Evolutionary conservation across 2,888 invertebrate species (phyloP).

Genomic region (Lepidocyrtinus sp.): DNA sequence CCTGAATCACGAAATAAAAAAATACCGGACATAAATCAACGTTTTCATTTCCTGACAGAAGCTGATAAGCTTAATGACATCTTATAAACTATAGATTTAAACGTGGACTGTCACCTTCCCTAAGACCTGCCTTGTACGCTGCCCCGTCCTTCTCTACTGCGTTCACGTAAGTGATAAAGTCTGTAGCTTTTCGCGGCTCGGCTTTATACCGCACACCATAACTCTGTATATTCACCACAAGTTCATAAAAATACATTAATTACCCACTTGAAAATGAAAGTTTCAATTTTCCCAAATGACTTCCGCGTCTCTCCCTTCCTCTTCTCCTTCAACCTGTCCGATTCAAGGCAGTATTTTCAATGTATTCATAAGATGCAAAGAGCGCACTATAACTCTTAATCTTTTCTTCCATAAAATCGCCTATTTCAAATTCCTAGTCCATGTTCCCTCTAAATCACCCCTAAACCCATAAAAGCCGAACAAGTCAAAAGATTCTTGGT

Average conservation of each 20-base stretch:
- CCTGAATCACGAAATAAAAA: constrained; percentile 74
- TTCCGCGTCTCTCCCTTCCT: neutral
- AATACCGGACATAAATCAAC: no score
- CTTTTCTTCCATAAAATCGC: neutral
- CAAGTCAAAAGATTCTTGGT: neutral
- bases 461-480: neutral
- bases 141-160: constrained; percentile 95
- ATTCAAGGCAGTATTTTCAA: neutral
- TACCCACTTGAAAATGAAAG: neutral
- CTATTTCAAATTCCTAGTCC: neutral
- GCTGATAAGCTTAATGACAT: no score
- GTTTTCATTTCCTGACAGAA: no score
- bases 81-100: no score
- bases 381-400: neutral
- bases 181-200: constrained; percentile 85
- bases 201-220: constrained; percentile 97
- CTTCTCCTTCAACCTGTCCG: neutral
- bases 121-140: constrained; percentile 93
- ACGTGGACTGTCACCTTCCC: constrained; percentile 82
- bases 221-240: constrained; percentile 77
- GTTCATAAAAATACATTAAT: constrained; percentile 45
- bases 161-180: constrained; percentile 94
- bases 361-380: neutral
- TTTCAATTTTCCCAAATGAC: neutral
- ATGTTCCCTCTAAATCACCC: neutral